These are phyloP conservation scores for Volucella bombylans DNA, from an alignment of 2,888 invertebrate species.

Conservation along the genomic window DNA sequence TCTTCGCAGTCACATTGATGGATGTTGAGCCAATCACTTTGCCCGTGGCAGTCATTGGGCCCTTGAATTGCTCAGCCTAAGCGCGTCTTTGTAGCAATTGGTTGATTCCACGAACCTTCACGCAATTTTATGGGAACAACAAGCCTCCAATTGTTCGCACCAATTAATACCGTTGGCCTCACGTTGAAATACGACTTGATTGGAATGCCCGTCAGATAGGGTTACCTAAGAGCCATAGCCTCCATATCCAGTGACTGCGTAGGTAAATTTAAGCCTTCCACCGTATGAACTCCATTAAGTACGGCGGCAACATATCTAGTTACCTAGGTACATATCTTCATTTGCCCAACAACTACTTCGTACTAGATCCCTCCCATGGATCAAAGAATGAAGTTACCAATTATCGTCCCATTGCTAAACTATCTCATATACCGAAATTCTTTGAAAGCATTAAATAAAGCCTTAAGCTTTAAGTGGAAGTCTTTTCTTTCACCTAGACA, in stretches of 20 bases:
- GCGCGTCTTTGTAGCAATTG: constrained; percentile 5
- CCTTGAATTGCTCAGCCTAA: constrained; percentile 11
- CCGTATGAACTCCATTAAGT: constrained; percentile 7
- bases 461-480: too few species aligned
- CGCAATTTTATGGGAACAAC: constrained; percentile 33
- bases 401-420: too few species aligned
- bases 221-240: constrained; percentile 5
- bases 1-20: constrained; percentile 45
- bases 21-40: constrained; percentile 9
- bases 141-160: constrained; percentile 32
- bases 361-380: too few species aligned
- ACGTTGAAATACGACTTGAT: constrained; percentile 46
- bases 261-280: constrained; percentile 11
- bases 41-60: background rate
- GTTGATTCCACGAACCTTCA: constrained; percentile 3
- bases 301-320: too few species aligned
- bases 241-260: constrained; percentile 27
- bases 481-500: too few species aligned
- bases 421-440: too few species aligned
- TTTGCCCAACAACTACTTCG: too few species aligned
- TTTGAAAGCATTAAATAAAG: too few species aligned
- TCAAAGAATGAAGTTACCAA: too few species aligned
- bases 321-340: too few species aligned
- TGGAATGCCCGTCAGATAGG: constrained; percentile 39
- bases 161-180: constrained; percentile 38